Conservation (phyloP, 1,140 invertebrate species). For the Atta colombica region DNA sequence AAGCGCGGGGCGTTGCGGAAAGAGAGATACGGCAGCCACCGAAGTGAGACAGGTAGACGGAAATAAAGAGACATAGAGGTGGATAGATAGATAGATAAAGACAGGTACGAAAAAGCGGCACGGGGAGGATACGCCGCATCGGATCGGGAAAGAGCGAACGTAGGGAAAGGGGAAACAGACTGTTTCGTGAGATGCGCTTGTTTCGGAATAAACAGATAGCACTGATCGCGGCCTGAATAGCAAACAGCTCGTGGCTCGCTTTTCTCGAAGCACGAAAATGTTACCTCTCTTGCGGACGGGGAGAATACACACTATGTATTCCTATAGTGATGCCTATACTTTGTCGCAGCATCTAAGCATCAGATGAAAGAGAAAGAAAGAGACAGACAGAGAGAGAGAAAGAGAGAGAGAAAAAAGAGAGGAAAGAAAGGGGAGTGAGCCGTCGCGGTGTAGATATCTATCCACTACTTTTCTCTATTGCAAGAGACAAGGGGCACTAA, state of each 20-base stretch:
- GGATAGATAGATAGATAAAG: constrained; percentile 64
- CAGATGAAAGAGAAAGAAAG: constrained; percentile 5
- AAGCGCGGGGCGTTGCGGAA: constrained; percentile 9
- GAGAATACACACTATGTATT: constrained; percentile 59
- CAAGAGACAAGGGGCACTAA: constrained; percentile 70
- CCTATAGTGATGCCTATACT: constrained; percentile 62
- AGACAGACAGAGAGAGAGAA: not conserved
- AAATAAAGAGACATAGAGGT: constrained; percentile 58
- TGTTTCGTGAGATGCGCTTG: constrained; percentile 79
- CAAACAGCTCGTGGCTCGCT: constrained; percentile 79
- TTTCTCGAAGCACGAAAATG: constrained; percentile 80
- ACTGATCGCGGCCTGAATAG: constrained; percentile 83
- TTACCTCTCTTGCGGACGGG: constrained; percentile 71
- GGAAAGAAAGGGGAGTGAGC: not conserved
- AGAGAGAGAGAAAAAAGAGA: not conserved
- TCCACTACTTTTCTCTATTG: constrained; percentile 76
- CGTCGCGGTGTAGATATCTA: constrained; percentile 69
- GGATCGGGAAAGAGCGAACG: constrained; percentile 55
- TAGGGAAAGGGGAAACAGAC: constrained; percentile 34
- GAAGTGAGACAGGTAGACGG: constrained; percentile 51
- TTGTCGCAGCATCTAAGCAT: constrained; percentile 44
- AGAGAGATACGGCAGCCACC: constrained; percentile 16
- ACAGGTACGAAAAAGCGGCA: constrained; percentile 41
- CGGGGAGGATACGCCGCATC: constrained; percentile 32
- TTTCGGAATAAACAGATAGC: constrained; percentile 85